phyloP scores from a whole-genome alignment of 2,888 invertebrate species.

The Metopia argyrocephala region DNA sequence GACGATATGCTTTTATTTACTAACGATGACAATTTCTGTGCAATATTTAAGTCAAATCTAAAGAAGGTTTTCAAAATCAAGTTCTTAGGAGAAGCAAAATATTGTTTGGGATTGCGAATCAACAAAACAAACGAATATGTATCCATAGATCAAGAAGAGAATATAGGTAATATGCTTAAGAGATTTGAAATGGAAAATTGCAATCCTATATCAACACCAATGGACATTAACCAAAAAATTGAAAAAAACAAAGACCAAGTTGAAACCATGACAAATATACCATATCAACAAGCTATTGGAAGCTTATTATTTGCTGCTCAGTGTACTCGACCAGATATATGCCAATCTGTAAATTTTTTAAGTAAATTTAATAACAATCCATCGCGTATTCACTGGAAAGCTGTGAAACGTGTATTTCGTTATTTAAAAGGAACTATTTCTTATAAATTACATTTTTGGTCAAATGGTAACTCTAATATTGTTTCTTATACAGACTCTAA shows the following conservation, averaged over 20 bases:
- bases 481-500: slow-evolving; percentile 64
- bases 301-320: slow-evolving; percentile 56
- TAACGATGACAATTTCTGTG: slow-evolving; percentile 12
- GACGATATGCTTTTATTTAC: slow-evolving; percentile 47
- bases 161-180: slow-evolving; percentile 30
- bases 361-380: slow-evolving; percentile 54
- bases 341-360: slow-evolving; percentile 50
- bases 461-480: slow-evolving; percentile 77
- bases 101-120: slow-evolving; percentile 50
- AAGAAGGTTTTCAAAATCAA: slow-evolving; percentile 44
- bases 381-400: slow-evolving; percentile 47
- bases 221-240: slow-evolving; percentile 50
- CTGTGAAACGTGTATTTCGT: slow-evolving; percentile 49
- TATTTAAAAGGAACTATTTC: slow-evolving; percentile 23
- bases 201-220: slow-evolving; percentile 52
- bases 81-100: slow-evolving; percentile 44
- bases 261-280: slow-evolving; percentile 19
- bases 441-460: slow-evolving; percentile 3
- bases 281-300: slow-evolving; percentile 53
- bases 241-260: slow-evolving; percentile 19
- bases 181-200: slow-evolving; percentile 35
- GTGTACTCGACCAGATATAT: slow-evolving; percentile 52
- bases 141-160: slow-evolving; percentile 41
- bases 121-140: slow-evolving; percentile 7
- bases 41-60: slow-evolving; percentile 11